These are phyloP conservation scores for Xerus inauris DNA, from an alignment of 2,113 vertebrate species.

Conservation along the genomic window DNA sequence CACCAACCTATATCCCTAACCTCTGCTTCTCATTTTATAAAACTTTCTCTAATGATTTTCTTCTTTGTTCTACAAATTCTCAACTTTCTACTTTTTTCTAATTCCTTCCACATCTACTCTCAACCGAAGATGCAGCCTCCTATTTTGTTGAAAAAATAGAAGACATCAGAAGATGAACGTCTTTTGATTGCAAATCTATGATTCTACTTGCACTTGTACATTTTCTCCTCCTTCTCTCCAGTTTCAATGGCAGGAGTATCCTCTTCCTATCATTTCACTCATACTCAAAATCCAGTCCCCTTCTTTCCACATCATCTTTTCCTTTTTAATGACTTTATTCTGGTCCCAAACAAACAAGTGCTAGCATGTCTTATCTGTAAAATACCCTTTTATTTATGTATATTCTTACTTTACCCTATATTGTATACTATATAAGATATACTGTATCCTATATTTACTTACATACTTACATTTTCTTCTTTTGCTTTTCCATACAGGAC, in stretches of 20 bases:
- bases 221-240: background rate
- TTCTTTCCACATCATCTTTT: background rate
- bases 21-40: background rate
- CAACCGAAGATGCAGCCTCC: background rate
- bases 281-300: background rate
- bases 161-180: background rate
- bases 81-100: background rate
- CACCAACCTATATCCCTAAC: background rate
- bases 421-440: background rate
- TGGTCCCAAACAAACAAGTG: slow-evolving; percentile 5
- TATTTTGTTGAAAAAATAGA: background rate
- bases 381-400: background rate
- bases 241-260: background rate
- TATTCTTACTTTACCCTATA: background rate
- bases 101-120: background rate
- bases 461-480: background rate
- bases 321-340: background rate
- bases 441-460: background rate
- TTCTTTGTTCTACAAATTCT: slow-evolving; percentile 8
- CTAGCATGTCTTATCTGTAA: background rate
- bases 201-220: background rate
- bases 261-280: background rate
- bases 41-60: background rate
- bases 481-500: background rate
- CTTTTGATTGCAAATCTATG: background rate